These are phyloP conservation scores for Heliconius hortense DNA, from an alignment of 2,888 invertebrate species.

Conservation along the genomic window DNA sequence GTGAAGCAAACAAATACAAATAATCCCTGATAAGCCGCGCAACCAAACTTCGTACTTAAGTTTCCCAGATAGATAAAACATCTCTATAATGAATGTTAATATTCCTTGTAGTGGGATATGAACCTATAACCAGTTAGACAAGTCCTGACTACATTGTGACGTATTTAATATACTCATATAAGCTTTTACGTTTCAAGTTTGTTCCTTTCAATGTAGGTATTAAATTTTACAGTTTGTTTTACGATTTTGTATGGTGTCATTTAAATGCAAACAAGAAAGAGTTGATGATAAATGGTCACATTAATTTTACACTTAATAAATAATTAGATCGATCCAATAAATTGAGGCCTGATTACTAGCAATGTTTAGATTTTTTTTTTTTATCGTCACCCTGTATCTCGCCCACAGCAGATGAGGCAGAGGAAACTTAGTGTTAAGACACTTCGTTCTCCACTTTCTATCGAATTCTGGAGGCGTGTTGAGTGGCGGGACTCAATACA, in stretches of 20 bases:
- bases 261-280: constrained; percentile 21
- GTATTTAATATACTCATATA: constrained; percentile 4
- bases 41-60: neutral
- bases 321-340: constrained; percentile 69
- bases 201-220: neutral
- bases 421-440: no score
- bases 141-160: neutral
- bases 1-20: no score
- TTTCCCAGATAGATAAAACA: neutral
- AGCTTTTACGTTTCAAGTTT: neutral
- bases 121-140: constrained; percentile 1
- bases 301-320: constrained; percentile 42
- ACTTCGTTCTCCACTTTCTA: no score
- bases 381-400: no score
- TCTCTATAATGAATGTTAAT: neutral
- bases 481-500: no score
- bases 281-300: constrained; percentile 4
- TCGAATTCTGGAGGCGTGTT: no score
- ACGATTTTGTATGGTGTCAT: constrained; percentile 14
- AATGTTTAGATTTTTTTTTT: constrained; percentile 35
- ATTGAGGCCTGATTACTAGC: constrained; percentile 59
- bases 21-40: no score
- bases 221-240: constrained; percentile 13
- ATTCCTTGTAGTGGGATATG: neutral
- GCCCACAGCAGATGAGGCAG: no score